phyloP scores from a whole-genome alignment of 2,888 invertebrate genomes.

The Eutolmus rufibarbis region DNA sequence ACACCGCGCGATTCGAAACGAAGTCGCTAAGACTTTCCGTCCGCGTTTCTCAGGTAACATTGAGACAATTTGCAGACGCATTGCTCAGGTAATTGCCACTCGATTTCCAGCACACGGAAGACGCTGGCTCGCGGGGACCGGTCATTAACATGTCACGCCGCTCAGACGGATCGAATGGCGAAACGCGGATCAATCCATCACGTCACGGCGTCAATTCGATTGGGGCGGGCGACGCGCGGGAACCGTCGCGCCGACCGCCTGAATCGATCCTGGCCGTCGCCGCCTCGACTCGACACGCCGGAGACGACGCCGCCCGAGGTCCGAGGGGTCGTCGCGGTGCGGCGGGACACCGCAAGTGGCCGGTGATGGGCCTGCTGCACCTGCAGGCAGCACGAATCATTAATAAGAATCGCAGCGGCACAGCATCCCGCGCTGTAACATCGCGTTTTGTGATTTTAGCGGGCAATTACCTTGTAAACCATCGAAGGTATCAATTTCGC shows the following conservation, averaged over 20 bases:
- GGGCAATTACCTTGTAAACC: background rate
- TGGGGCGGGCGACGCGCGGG: background rate
- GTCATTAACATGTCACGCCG: conserved; percentile 34
- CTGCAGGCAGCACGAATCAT: background rate
- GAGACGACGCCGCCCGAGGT: background rate
- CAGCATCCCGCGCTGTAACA: background rate
- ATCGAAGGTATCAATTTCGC: background rate
- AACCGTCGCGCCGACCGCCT: background rate
- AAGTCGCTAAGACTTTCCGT: background rate
- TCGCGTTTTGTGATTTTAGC: background rate
- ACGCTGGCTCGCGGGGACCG: conserved; percentile 7
- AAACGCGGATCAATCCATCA: conserved; percentile 15
- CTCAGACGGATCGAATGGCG: conserved; percentile 15
- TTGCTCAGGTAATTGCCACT: conserved; percentile 11
- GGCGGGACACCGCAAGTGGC: background rate
- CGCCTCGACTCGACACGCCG: background rate
- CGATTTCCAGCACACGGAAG: background rate
- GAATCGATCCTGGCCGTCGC: background rate
- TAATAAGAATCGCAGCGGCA: background rate
- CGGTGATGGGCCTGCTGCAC: background rate
- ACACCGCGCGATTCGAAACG: background rate
- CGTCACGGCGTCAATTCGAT: background rate
- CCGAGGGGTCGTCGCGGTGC: background rate
- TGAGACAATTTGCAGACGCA: conserved; percentile 18
- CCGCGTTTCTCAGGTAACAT: background rate